Percentiles rank a stretch among this genome's conserved stretches.
Evolutionary conservation across 1,140 invertebrate species (phyloP).

Genomic region (Branchinecta lindahli): DNA sequence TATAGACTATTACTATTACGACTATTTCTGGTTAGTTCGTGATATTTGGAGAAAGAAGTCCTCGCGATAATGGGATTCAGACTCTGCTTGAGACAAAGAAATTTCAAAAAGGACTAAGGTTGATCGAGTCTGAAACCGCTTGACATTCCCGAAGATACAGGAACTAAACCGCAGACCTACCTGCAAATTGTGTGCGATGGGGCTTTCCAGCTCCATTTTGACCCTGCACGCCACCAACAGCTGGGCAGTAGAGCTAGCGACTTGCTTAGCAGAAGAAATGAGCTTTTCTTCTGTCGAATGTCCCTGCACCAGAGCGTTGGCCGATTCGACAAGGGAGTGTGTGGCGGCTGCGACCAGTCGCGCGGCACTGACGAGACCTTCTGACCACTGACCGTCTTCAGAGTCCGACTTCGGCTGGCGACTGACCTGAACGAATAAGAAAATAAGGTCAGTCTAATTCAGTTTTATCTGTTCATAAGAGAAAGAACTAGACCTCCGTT

Average conservation of each 20-base stretch:
- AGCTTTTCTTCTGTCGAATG: constrained; percentile 85
- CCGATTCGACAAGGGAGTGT: constrained; percentile 90
- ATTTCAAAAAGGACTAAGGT: too few species aligned
- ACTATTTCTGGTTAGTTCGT: too few species aligned
- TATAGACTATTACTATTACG: too few species aligned
- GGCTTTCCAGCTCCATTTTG: constrained; percentile 88
- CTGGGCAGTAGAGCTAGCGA: constrained; percentile 91
- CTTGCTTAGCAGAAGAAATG: constrained; percentile 91
- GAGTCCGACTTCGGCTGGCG: constrained; percentile 58
- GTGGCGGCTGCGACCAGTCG: constrained; percentile 89
- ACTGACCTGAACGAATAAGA: constrained; percentile 49
- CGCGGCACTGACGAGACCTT: constrained; percentile 90
- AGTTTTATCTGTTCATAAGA: too few species aligned
- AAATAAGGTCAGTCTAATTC: constrained; percentile 6
- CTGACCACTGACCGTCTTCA: constrained; percentile 97
- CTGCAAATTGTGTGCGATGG: constrained; percentile 77
- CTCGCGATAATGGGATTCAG: too few species aligned
- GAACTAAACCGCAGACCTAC: constrained; percentile 25
- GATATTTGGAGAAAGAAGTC: too few species aligned
- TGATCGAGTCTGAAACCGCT: too few species aligned
- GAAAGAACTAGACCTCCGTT: too few species aligned
- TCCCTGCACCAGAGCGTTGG: constrained; percentile 90
- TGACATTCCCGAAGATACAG: too few species aligned
- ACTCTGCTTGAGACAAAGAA: too few species aligned
- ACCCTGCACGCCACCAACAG: constrained; percentile 94